Evolutionary conservation across 2,888 invertebrate species (phyloP), one percentile per base, ranked within the genome.

Genomic region (Aelia acuminata): DNA sequence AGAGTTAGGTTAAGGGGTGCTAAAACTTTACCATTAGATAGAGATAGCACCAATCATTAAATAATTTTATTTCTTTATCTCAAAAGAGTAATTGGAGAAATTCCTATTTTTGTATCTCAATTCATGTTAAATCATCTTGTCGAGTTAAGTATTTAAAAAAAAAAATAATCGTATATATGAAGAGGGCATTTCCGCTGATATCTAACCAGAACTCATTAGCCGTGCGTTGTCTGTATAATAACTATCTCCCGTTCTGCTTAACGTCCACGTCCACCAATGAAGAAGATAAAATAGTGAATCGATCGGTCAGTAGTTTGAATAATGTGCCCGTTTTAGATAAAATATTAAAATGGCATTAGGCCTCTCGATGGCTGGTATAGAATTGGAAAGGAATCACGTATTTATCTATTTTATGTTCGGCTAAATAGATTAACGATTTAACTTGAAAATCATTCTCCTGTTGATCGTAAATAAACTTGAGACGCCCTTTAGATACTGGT

Each of bases 91-190:
- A 18, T 35, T 70, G 35, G 31, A 35, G 31, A 35, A 70, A 70
- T 70, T 70, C 63, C 63, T 70, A 70, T 70, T 70, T 70, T 18
- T 70, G 63, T 31, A 70, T 70, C 35, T 70, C 18, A 70, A 35
- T 70, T 20, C 63, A 35, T 20, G 35, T 70, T 20, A 70, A 31
- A 70, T 70, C 35, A 70, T 70, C 63, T 70, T 70, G 26, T 1
- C 18, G 31, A 35, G 63, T 35, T 35, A 70, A 57, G 8, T 70
- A 70, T 35, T 20, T 18, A 35, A 18, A 70, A 70, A 70, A 63
- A 31, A 70, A 35, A 35, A 10, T 43, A n/a, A n/a, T n/a, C n/a
- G n/a, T 53, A 10, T 50, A 22, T 53, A 35, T 70, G 63, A 70
- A 70, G 63, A 70, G 63, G 63, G 31, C 18, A 35, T 70, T 70